Conservation (phyloP, 2,888 invertebrate species). For the Acronicta aceris region DNA sequence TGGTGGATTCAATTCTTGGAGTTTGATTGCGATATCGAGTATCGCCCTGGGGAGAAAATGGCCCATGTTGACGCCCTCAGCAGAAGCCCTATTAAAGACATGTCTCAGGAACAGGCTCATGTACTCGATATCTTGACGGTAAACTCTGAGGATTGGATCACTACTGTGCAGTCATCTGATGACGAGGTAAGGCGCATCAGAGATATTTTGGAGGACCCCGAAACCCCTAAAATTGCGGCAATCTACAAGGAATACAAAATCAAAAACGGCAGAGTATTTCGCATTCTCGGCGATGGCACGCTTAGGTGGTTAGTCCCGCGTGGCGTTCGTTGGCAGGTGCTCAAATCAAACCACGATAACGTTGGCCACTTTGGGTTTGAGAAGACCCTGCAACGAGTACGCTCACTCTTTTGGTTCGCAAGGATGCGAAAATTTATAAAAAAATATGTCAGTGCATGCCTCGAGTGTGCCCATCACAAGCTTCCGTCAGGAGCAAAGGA, state of each 20-base stretch:
- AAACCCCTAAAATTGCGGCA: conserved; percentile 18
- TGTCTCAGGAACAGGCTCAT: not conserved
- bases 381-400: conserved; percentile 3
- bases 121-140: not conserved
- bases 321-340: conserved; percentile 3
- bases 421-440: conserved; percentile 12
- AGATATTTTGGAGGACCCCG: conserved; percentile 23
- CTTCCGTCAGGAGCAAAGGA: not conserved
- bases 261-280: conserved; percentile 42
- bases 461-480: conserved; percentile 12
- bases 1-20: conserved; percentile 61
- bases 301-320: conserved; percentile 9
- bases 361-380: conserved; percentile 16
- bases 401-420: conserved; percentile 10
- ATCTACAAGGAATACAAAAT: conserved; percentile 43
- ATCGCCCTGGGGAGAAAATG: conserved; percentile 53
- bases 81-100: conserved; percentile 31
- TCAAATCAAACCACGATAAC: conserved; percentile 14
- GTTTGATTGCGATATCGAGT: conserved; percentile 58
- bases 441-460: conserved; percentile 9
- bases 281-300: not conserved
- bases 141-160: conserved; percentile 31
- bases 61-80: conserved; percentile 60
- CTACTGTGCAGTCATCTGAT: conserved; percentile 38
- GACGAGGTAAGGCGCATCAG: conserved; percentile 33